Evolutionary conservation across 2,113 vertebrate species (phyloP), one percentile per base, ranked within the genome.

Genomic region (Toxostoma redivivum): DNA sequence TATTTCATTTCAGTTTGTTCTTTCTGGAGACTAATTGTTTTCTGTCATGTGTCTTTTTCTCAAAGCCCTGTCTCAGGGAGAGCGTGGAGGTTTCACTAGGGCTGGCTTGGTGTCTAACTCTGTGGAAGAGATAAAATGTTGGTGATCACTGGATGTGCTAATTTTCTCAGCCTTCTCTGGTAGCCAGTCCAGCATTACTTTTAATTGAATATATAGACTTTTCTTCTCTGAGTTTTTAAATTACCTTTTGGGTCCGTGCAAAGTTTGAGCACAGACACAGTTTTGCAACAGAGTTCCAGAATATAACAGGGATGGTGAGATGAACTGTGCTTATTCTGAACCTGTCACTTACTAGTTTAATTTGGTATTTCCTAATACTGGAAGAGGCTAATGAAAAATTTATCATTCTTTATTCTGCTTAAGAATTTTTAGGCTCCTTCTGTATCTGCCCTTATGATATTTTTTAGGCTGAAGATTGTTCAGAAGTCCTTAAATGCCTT

Each of bases 401-500:
- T 28, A 67, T 60, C 37, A 42, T 61, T 89, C 74, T 45, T 86
- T 23, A 17, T 82, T 86, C 58, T 65, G n/a, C 28, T 73, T 48
- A 44, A 88, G 72, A 88, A 86, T 66, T 73, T 79, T 54, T 58
- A 83, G 47, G 10, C 24, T 80, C 16, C 73, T 78, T 33, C 51
- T 2, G 0, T 70, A 70, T 72, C 62, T 90, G 42, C n/a, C 66
- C 40, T 90, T 50, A 54, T 42, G 47, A 20, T 80, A 70, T 80
- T 90, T 93, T 88, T 93, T 45, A 77, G 56, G 30, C 54, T 83
- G 50, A 80, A 70, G 30, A 37, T 62, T 50, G 18, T 81, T 90
- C 91, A 83, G 86, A 90, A 94, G 50, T 77, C 76, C 64, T 92
- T 83, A 86, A 88, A 73, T 80, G 35, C 50, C 57, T 88, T 93